Evolutionary conservation across 1,140 invertebrate species (phyloP).

Genomic region (Anagrus nilaparvatae): DNA sequence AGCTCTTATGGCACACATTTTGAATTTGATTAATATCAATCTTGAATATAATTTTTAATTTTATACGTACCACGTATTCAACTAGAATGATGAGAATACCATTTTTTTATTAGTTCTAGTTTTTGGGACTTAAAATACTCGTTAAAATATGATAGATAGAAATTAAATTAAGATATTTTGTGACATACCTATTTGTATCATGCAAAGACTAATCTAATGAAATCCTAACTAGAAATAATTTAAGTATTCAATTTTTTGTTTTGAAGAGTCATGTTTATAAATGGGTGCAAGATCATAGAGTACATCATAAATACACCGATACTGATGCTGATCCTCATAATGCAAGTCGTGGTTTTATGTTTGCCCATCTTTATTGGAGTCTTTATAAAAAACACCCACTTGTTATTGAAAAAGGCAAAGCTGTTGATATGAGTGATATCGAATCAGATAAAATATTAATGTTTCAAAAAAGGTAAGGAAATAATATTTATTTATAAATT

Average conservation of each 20-base stretch:
- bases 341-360: slow-evolving; percentile 68
- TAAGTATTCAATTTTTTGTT: slow-evolving; percentile 6
- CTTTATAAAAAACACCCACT: slow-evolving; percentile 67
- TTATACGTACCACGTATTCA: no score
- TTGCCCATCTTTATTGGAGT: slow-evolving; percentile 73
- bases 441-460: slow-evolving; percentile 73
- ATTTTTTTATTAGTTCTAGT: no score
- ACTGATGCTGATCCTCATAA: slow-evolving; percentile 78
- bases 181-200: no score
- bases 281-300: slow-evolving; percentile 71
- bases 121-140: no score
- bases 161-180: no score
- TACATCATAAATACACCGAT: slow-evolving; percentile 76
- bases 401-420: slow-evolving; percentile 65
- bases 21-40: no score
- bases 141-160: no score
- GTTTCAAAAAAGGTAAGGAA: slow-evolving; percentile 66
- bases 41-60: no score
- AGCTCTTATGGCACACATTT: no score
- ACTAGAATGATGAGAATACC: no score
- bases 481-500: no score
- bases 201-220: no score
- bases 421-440: slow-evolving; percentile 74
- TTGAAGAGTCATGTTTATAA: slow-evolving; percentile 62
- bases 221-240: not conserved